Conservation (phyloP, 2,888 invertebrate species). For the Hemicrepidius hirtus region DNA sequence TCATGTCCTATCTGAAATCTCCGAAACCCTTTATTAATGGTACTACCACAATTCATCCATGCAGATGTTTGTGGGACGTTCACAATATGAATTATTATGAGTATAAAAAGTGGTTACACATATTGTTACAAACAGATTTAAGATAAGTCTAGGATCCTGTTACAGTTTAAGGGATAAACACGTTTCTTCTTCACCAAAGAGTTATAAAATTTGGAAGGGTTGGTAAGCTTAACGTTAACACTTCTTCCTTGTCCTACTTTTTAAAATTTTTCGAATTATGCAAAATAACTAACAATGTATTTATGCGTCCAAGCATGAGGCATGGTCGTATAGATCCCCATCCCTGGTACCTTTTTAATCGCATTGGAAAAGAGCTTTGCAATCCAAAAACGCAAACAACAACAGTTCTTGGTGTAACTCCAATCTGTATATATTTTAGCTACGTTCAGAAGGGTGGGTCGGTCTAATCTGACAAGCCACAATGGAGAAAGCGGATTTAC, state of each 20-base stretch:
- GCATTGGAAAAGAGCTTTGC: slow-evolving; percentile 63
- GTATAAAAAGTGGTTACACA: slow-evolving; percentile 7
- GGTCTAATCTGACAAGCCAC: slow-evolving; percentile 66
- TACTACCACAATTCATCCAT: slow-evolving; percentile 12
- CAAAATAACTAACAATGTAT: no score
- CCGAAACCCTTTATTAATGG: slow-evolving; percentile 34
- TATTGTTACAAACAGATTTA: neutral
- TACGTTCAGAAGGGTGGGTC: slow-evolving; percentile 62
- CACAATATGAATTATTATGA: slow-evolving; percentile 25
- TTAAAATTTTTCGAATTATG: no score
- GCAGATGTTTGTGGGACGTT: slow-evolving; percentile 28
- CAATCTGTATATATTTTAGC: slow-evolving; percentile 58
- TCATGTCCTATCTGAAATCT: slow-evolving; percentile 31
- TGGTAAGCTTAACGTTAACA: no score
- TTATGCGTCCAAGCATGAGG: neutral
- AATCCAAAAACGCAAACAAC: slow-evolving; percentile 62
- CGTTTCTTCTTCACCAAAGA: no score
- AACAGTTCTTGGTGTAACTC: slow-evolving; percentile 49
- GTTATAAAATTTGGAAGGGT: no score
- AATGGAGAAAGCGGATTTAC: slow-evolving; percentile 68
- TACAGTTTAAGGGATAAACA: slow-evolving; percentile 6
- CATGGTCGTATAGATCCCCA: neutral
- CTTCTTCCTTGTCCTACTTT: no score
- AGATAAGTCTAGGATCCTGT: neutral
- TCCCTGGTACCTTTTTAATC: slow-evolving; percentile 62